phyloP scores from a whole-genome alignment of 2,113 vertebrate genomes.

The Equus quagga region DNA sequence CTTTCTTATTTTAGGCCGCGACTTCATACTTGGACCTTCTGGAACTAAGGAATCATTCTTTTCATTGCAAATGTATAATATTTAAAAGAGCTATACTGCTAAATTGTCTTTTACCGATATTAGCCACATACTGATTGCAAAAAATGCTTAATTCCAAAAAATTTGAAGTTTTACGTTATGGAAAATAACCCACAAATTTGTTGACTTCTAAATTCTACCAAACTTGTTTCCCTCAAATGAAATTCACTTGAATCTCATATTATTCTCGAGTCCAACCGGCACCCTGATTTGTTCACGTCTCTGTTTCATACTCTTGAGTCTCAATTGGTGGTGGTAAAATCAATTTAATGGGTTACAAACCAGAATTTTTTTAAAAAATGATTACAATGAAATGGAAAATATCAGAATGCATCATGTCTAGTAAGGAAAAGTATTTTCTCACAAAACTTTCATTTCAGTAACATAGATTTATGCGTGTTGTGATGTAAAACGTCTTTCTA shows the following conservation, averaged over 20 bases:
- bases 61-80: neutral
- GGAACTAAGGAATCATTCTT: constrained; percentile 20
- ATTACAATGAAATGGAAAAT: constrained; percentile 11
- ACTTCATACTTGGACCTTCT: neutral
- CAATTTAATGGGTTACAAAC: neutral
- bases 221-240: neutral
- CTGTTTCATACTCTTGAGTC: neutral
- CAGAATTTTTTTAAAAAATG: neutral
- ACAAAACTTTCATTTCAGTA: neutral
- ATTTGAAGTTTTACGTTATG: neutral
- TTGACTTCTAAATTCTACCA: neutral
- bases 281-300: neutral
- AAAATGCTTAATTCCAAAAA: neutral
- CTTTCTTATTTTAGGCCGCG: neutral
- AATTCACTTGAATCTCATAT: neutral
- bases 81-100: neutral
- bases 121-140: neutral
- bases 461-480: neutral
- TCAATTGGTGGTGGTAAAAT: neutral
- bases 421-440: neutral
- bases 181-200: constrained; percentile 11
- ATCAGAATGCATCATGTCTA: neutral
- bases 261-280: neutral
- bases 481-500: neutral
- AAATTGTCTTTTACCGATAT: neutral